Base-by-base conservation (phyloP, 2,888 invertebrate species). In the Lepidocyrtinus sp. region DNA sequence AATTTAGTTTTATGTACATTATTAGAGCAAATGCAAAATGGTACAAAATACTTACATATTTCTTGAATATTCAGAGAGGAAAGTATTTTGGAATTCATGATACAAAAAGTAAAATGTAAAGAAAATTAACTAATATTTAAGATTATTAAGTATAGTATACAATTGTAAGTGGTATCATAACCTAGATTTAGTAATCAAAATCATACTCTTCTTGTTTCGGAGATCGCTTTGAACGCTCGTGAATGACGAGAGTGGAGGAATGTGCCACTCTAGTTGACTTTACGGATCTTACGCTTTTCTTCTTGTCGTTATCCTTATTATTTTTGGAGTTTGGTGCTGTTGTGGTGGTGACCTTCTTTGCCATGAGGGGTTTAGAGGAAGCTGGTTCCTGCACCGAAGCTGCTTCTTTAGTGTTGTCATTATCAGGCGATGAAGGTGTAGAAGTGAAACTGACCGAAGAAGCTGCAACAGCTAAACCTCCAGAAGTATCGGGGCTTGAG, bases 181-280 rank as follows among this genome's bases (percentile, higher is more conserved):
- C n/a, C n/a, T n/a, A n/a, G n/a, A n/a, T 21, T 2, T 75, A 80
- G 59, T 80, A 80, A 27, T 80, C 80, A 67, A 80, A 80, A 46
- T 80, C 80, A 59, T 71, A 75, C 17, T 75, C 71, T 15, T 74
- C 67, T 55, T 73, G 50, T 9, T 17, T 59, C 25, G 62, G 67
- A 50, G 68, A 68, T 68, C 68, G 15, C 24, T 68, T 68, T 46
- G 68, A 27, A 68, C 74, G 65, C 24, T 74, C 74, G 26, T 74
- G 74, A 55, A 74, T 59, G 12, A 74, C 61, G 3, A 74, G 65
- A n/a, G 74, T 74, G 21, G 67, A 67, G 3, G 74, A 65, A 25
- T 74, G 65, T 5, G 59, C 61, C 21, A 55, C 22, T 27, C 74
- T 64, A 22, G 74, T 50, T 21, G 74, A 65, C 65, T 74, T 74